A percentile compares a stretch with the other conserved stretches of the same genome.
phyloP scores from a whole-genome alignment of 2,888 invertebrate genomes.

The Punctoribates punctum region DNA sequence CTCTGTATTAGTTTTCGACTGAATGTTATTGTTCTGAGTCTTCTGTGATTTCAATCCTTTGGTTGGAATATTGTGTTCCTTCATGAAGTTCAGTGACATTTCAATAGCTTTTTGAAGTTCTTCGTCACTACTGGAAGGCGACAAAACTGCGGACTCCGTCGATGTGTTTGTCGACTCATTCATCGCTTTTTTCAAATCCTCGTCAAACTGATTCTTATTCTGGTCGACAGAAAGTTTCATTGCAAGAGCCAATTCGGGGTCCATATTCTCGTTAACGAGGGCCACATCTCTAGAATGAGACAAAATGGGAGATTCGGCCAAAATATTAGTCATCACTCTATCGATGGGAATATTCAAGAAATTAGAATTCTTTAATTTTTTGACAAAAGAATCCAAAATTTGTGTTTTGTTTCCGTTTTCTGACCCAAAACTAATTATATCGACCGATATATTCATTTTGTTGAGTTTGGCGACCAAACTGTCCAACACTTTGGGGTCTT shows the following conservation, averaged over 20 bases:
- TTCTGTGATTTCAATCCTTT: background rate
- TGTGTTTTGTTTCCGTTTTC: background rate
- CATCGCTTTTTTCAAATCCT: background rate
- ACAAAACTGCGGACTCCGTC: too few species aligned
- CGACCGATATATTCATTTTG: background rate
- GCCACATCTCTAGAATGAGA: background rate
- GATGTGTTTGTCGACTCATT: background rate
- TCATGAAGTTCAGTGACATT: background rate
- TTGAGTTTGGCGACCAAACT: background rate
- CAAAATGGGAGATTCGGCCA: background rate
- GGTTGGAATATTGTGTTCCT: background rate
- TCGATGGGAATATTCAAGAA: background rate
- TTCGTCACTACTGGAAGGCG: background rate
- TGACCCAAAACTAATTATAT: background rate
- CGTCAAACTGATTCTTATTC: background rate
- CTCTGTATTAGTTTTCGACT: background rate
- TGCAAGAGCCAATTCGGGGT: background rate
- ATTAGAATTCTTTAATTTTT: background rate
- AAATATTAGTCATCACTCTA: background rate
- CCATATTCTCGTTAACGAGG: background rate
- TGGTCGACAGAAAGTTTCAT: background rate
- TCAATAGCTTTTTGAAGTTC: background rate
- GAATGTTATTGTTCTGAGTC: background rate
- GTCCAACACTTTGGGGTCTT: background rate
- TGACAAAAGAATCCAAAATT: background rate